A percentile compares a stretch with the other conserved stretches of the same genome.
These are phyloP conservation scores for Drosophila lowei DNA, from an alignment of 1,140 invertebrate genomes.

Conservation along the genomic window DNA sequence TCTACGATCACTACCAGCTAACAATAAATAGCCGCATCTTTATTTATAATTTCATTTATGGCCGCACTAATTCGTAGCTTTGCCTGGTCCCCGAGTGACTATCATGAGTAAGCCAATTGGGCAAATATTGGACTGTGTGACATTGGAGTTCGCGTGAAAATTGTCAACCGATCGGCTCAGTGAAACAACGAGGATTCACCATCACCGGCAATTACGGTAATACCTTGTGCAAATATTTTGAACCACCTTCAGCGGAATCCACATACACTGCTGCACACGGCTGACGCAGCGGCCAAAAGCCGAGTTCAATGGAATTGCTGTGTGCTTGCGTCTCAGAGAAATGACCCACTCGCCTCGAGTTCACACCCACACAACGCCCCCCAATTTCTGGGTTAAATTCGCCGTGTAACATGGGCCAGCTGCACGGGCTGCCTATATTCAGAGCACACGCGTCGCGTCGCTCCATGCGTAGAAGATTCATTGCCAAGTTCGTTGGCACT, in stretches of 20 bases:
- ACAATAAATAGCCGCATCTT: slow-evolving; percentile 40
- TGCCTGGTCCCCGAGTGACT: slow-evolving; percentile 13
- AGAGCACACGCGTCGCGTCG: slow-evolving; percentile 50
- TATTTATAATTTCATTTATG: slow-evolving; percentile 58
- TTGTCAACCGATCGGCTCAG: slow-evolving; percentile 39
- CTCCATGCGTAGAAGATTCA: slow-evolving; percentile 56
- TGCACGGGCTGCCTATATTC: slow-evolving; percentile 42
- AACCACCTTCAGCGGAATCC: slow-evolving; percentile 39
- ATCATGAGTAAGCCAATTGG: slow-evolving; percentile 55
- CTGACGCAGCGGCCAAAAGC: slow-evolving; percentile 46
- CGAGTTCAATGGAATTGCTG: slow-evolving; percentile 74
- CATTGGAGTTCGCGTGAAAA: slow-evolving; percentile 65
- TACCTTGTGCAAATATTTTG: slow-evolving; percentile 65
- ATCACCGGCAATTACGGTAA: slow-evolving; percentile 50
- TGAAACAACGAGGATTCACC: slow-evolving; percentile 11
- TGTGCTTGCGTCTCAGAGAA: slow-evolving; percentile 21
- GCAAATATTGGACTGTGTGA: slow-evolving; percentile 49
- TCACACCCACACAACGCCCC: slow-evolving; percentile 35
- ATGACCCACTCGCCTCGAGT: slow-evolving; percentile 38
- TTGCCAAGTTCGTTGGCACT: slow-evolving; percentile 78
- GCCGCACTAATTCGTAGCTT: slow-evolving; percentile 47
- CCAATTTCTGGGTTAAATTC: slow-evolving; percentile 39
- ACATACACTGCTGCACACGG: slow-evolving; percentile 25
- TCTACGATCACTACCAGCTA: slow-evolving; percentile 15
- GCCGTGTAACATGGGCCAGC: slow-evolving; percentile 9